Evolutionary conservation across 2,888 invertebrate species (phyloP).

Genomic region (Phanerotoma sp.): DNA sequence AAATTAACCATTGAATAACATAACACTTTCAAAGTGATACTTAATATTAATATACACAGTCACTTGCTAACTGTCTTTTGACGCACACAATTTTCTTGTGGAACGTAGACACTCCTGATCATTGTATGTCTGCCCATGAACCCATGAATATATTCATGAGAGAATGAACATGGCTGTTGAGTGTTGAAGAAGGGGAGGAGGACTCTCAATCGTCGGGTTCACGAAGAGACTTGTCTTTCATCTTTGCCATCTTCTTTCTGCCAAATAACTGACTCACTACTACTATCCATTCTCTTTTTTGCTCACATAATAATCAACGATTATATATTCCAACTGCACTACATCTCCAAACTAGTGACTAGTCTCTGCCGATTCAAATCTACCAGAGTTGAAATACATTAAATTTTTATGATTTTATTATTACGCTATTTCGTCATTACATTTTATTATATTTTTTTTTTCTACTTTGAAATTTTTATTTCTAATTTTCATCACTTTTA

Average conservation of each 20-base stretch:
- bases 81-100: slow-evolving; percentile 21
- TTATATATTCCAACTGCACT: no score
- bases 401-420: no score
- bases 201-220: slow-evolving; percentile 3
- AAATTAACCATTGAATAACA: slow-evolving; percentile 4
- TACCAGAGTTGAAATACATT: no score
- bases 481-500: no score
- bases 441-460: no score
- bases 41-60: slow-evolving; percentile 17
- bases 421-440: no score
- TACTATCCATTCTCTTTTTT: slow-evolving; percentile 3
- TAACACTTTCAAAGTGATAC: slow-evolving; percentile 6
- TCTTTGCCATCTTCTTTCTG: slow-evolving; percentile 13
- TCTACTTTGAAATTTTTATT: no score
- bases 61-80: slow-evolving; percentile 26
- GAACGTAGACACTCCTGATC: not conserved
- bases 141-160: slow-evolving; percentile 45
- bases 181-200: slow-evolving; percentile 14
- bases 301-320: not conserved
- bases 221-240: slow-evolving; percentile 1
- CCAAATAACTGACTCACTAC: slow-evolving; percentile 4
- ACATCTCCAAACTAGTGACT: no score
- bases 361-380: no score
- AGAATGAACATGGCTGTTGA: slow-evolving; percentile 37
- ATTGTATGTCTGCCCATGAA: slow-evolving; percentile 19